Percentiles rank a stretch among this genome's conserved stretches.
These are phyloP conservation scores for Melanotaenia duboulayi DNA, from an alignment of 2,113 vertebrate genomes.

Conservation along the genomic window DNA sequence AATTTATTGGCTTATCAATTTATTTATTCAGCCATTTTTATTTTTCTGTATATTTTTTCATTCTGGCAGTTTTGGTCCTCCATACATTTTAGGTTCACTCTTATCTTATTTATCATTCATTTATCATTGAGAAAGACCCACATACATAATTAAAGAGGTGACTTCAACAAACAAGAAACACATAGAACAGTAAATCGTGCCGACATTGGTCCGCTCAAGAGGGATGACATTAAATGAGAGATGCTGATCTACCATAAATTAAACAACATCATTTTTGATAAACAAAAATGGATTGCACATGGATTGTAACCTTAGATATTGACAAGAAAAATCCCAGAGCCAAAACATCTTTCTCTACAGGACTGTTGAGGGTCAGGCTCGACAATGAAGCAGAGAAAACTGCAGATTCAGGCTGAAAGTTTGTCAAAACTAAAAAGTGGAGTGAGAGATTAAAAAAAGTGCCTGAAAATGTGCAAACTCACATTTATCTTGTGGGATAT, in stretches of 20 bases:
- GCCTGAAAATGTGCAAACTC: background rate
- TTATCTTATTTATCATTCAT: no score
- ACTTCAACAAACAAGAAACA: background rate
- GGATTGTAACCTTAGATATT: no score
- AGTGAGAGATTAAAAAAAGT: background rate
- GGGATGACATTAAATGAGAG: background rate
- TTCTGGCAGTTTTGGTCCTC: no score
- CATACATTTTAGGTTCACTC: no score
- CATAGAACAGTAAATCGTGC: background rate
- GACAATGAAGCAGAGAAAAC: constrained; percentile 15
- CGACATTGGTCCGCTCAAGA: background rate
- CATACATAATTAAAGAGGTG: background rate
- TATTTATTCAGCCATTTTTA: no score
- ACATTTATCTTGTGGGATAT: constrained; percentile 7
- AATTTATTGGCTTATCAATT: no score
- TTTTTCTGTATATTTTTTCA: no score
- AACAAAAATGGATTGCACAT: background rate
- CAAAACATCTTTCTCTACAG: background rate
- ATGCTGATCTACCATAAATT: background rate
- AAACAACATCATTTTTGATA: background rate
- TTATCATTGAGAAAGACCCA: background rate
- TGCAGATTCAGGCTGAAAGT: constrained; percentile 14
- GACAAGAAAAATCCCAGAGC: background rate
- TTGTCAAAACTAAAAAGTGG: constrained; percentile 1
- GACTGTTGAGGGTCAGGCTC: background rate